A percentile compares a stretch with the other conserved stretches of the same genome.
Evolutionary conservation across 2,113 vertebrate species (phyloP).

Genomic region (Anguilla japonica): DNA sequence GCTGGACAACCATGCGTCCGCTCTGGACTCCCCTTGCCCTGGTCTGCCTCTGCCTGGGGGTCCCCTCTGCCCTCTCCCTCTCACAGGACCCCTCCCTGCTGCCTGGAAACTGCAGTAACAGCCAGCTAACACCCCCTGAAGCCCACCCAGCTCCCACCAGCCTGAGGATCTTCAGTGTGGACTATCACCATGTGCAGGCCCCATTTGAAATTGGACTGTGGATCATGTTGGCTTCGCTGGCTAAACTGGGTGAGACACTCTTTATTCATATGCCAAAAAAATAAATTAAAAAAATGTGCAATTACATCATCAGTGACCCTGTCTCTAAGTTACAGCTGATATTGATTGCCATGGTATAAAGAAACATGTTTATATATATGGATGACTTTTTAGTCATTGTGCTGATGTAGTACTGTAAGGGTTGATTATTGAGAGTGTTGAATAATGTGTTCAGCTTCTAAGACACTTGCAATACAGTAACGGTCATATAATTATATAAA

Average conservation of each 20-base stretch:
- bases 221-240: slow-evolving; percentile 82
- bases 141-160: slow-evolving; percentile 31
- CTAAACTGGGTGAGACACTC: slow-evolving; percentile 74
- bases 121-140: neutral
- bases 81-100: neutral
- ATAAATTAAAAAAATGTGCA: neutral
- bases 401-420: neutral
- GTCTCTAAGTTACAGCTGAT: neutral
- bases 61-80: neutral
- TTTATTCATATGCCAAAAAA: neutral
- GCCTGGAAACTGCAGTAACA: neutral
- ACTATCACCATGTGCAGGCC: slow-evolving; percentile 77
- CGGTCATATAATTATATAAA: neutral
- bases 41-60: slow-evolving; percentile 31
- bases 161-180: slow-evolving; percentile 72
- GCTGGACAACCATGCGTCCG: slow-evolving; percentile 49
- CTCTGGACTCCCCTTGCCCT: slow-evolving; percentile 41
- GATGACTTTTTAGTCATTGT: neutral
- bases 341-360: neutral
- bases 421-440: neutral
- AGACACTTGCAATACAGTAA: neutral
- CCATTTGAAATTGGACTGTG: slow-evolving; percentile 82
- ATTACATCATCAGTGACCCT: neutral
- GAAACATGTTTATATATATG: neutral
- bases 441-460: neutral